Conservation (phyloP, 2,113 vertebrate genomes). For the Trachemys scripta region DNA sequence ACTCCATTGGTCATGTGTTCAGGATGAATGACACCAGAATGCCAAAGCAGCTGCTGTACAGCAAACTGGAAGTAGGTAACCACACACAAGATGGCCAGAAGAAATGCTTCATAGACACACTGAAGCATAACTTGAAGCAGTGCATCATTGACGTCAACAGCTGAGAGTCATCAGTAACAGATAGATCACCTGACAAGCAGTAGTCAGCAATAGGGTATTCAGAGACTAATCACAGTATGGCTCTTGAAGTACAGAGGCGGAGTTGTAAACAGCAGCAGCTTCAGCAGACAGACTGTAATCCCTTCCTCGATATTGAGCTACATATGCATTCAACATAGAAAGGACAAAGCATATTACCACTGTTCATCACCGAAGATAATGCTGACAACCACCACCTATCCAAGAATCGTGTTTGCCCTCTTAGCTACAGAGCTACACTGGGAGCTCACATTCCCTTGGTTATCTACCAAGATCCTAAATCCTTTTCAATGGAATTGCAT, state of each 20-base stretch:
- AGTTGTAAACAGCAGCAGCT: not conserved
- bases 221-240: not conserved
- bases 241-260: not conserved
- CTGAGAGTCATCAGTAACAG: not conserved
- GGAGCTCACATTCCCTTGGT: not conserved
- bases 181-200: not conserved
- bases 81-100: not conserved
- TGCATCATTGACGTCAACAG: not conserved
- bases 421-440: not conserved
- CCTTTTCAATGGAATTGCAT: not conserved
- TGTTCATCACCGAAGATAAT: too few species aligned
- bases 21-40: not conserved
- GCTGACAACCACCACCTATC: not conserved
- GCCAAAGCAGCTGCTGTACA: not conserved
- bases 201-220: not conserved
- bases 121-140: not conserved
- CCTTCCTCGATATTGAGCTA: not conserved
- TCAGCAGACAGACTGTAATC: not conserved
- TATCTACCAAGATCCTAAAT: not conserved
- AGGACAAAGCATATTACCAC: not conserved
- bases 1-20: not conserved
- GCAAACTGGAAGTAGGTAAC: not conserved
- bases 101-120: not conserved
- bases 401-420: not conserved
- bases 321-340: not conserved